Percentiles rank a stretch among this genome's conserved stretches.
phyloP scores from a whole-genome alignment of 2,888 invertebrate genomes.

The Eupeodes luniger region DNA sequence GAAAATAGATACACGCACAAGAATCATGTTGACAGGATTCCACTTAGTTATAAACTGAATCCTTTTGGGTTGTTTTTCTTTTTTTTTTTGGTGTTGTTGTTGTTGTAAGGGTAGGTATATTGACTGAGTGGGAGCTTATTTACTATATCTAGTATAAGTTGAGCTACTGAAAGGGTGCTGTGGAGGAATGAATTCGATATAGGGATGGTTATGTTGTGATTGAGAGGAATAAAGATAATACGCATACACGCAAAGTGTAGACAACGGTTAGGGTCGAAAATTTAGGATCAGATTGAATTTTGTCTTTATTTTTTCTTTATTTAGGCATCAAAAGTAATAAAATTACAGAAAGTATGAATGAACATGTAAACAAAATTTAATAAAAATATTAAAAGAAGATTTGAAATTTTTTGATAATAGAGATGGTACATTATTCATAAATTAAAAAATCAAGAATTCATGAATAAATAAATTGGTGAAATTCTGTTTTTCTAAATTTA shows the following conservation, averaged over 20 bases:
- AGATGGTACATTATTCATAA: too few relatives aligned
- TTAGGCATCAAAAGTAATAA: too few relatives aligned
- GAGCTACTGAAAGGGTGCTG: not conserved
- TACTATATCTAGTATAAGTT: not conserved
- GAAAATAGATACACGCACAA: conserved; percentile 34
- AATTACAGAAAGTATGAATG: too few relatives aligned
- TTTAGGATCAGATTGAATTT: not conserved
- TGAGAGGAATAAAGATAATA: conserved; percentile 3
- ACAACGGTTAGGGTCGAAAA: conserved; percentile 15
- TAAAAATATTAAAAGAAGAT: too few relatives aligned
- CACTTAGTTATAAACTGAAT: conserved; percentile 59
- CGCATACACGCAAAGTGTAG: conserved; percentile 50
- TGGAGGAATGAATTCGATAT: not conserved
- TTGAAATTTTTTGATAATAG: too few relatives aligned
- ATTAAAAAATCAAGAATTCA: too few relatives aligned
- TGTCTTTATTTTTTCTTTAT: not conserved
- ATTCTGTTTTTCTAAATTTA: too few relatives aligned
- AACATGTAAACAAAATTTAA: too few relatives aligned
- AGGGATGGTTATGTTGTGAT: not conserved
- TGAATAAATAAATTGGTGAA: too few relatives aligned
- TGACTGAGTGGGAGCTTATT: conserved; percentile 58
- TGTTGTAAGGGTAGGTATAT: too few relatives aligned
- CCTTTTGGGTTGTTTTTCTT: not conserved
- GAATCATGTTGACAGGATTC: conserved; percentile 65
- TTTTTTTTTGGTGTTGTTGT: not conserved